phyloP scores from a whole-genome alignment of 2,888 invertebrate genomes.

The Leptodirus hochenwartii region DNA sequence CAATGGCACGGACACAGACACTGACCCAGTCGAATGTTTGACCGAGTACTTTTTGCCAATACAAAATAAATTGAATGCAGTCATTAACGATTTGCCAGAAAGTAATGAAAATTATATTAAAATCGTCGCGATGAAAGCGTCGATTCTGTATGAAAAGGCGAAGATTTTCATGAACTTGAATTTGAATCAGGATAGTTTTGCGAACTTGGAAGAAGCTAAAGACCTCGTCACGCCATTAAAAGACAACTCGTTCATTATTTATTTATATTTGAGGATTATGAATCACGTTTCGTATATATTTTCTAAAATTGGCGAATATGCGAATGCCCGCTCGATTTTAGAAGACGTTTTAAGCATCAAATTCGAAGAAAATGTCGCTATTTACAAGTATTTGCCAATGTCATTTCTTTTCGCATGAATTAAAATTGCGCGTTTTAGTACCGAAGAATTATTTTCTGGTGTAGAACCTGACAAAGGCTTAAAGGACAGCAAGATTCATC shows the following conservation, averaged over 20 bases:
- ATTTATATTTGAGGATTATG: constrained; percentile 35
- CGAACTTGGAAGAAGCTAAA: constrained; percentile 18
- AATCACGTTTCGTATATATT: constrained; percentile 38
- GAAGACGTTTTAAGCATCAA: constrained; percentile 28
- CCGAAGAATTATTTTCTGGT: constrained; percentile 35
- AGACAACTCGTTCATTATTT: constrained; percentile 21
- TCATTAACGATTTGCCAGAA: constrained; percentile 8
- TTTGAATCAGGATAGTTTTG: constrained; percentile 15
- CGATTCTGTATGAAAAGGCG: constrained; percentile 24
- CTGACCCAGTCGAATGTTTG: no score
- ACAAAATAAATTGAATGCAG: no score
- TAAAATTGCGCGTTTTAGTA: constrained; percentile 16
- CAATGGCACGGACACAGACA: no score
- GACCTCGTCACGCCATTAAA: constrained; percentile 16
- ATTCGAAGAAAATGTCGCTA: constrained; percentile 14
- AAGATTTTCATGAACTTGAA: constrained; percentile 20
- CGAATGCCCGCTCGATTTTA: constrained; percentile 30
- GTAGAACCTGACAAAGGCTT: constrained; percentile 22
- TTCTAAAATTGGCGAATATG: constrained; percentile 32
- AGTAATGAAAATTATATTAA: constrained; percentile 15
- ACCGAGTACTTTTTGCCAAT: no score
- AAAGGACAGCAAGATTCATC: constrained; percentile 33
- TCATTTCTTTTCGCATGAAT: constrained; percentile 1
- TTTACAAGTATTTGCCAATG: constrained; percentile 16
- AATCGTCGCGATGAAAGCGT: constrained; percentile 21